Base-by-base conservation (phyloP, 2,888 invertebrate genomes). In the Lepas anatifera region DNA sequence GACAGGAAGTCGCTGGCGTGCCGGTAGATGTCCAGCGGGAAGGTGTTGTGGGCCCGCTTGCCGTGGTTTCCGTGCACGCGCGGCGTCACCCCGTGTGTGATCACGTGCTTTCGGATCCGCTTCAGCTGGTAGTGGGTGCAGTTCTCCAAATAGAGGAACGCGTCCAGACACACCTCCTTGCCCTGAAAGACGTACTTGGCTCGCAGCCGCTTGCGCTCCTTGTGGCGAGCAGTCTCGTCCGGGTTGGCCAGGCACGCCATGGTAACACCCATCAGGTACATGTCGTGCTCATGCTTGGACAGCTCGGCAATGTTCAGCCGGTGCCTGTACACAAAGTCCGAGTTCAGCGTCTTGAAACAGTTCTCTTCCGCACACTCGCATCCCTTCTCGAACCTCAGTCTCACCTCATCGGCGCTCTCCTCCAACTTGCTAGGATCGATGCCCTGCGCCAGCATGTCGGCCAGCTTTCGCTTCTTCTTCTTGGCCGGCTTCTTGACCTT, bases 181-280 rank as follows among this genome's bases (percentile, higher is more conserved):
- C 89, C 89, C 78, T 89, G 89, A 77, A 89, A 89, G 25, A 89
- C 88, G 77, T 89, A 89, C 74, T 88, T 88, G 0, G 89, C 87
- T 69, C 89, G 81, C 69, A 89, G 81, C 78, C 89, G 83, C 80
- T 87, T 84, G 67, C 89, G 81, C 73, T 89, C 88, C 77, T 88
- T 89, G 75, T 88, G 87, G 32, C 88, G 81, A 0, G 87, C 86
- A 0, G 87, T 87, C 70, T 87, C 87, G 27, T 87, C 87, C 1
- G 82, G 82, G 79, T 89, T 89, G 0, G 88, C 87, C 74, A 89
- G 81, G 75, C 89, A 89, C 0, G 89, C 89, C 89, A 89, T 89
- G 3, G 89, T 89, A 41, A 90, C 87, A n/a, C 89, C 89, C 89
- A 89, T 89, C 76, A 89, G 81, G 77, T 90, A 90, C 89, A 90